phyloP scores from a whole-genome alignment of 2,113 vertebrate species.

The Pangasianodon gigas region DNA sequence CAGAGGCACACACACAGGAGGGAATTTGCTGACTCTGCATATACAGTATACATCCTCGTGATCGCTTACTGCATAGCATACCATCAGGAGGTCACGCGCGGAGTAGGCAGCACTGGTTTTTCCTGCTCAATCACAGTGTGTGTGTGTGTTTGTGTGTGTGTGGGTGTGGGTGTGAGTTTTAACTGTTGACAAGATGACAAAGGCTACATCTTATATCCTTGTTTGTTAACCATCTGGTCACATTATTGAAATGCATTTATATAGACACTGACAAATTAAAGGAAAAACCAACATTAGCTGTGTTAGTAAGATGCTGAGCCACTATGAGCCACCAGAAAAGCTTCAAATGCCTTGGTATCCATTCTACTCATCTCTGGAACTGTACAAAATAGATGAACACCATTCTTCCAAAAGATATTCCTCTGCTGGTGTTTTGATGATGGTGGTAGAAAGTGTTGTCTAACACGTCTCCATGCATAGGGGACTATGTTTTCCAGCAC shows the following conservation, averaged over 20 bases:
- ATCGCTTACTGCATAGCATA: constrained; percentile 11
- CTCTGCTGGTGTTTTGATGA: background rate
- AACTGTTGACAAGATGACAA: constrained; percentile 5
- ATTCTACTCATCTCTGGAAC: background rate
- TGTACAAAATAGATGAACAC: background rate
- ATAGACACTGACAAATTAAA: background rate
- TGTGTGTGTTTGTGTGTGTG: constrained; percentile 20
- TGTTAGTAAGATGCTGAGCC: background rate
- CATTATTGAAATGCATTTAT: background rate
- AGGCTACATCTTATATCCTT: background rate
- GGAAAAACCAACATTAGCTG: background rate
- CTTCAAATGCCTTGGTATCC: background rate
- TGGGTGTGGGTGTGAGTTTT: constrained; percentile 9
- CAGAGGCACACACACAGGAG: background rate
- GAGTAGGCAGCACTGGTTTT: background rate
- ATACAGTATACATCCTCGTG: constrained; percentile 11
- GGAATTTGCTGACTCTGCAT: constrained; percentile 30
- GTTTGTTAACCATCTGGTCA: constrained; percentile 11
- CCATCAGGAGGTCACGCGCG: background rate
- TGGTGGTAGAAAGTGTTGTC: background rate
- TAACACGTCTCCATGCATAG: background rate
- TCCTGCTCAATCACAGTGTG: constrained; percentile 5
- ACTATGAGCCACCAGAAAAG: background rate
- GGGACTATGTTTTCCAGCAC: too few relatives aligned
- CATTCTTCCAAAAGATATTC: background rate